Conservation (phyloP, 2,113 vertebrate species). For the Uropsilus gracilis region DNA sequence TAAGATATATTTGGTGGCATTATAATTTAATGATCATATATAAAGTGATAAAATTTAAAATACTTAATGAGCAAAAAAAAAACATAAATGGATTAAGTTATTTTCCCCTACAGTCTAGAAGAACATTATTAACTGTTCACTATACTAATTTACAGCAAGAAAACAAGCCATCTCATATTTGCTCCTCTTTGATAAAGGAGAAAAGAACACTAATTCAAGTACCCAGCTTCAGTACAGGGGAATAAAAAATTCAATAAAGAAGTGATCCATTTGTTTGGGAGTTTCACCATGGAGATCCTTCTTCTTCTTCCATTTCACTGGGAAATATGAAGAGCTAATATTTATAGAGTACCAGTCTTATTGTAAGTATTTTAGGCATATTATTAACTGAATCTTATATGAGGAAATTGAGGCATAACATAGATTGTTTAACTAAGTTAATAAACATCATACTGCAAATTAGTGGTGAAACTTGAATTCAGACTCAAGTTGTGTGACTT, state of each 20-base stretch:
- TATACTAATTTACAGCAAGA: background rate
- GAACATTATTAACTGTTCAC: background rate
- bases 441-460: background rate
- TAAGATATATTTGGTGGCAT: background rate
- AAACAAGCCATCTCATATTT: background rate
- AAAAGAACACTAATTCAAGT: background rate
- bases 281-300: background rate
- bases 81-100: background rate
- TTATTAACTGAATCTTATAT: background rate
- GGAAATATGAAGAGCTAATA: background rate
- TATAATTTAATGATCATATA: background rate
- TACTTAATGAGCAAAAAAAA: background rate
- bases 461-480: conserved; percentile 1
- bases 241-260: conserved; percentile 35
- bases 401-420: background rate
- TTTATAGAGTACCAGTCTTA: background rate
- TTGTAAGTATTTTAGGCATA: background rate
- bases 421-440: background rate
- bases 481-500: background rate
- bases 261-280: background rate
- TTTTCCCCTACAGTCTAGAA: background rate
- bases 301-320: background rate
- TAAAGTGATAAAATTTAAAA: conserved; percentile 30
- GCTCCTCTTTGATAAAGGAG: background rate
- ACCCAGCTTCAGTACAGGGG: background rate